Evolutionary conservation across 2,888 invertebrate species (phyloP).

Genomic region (Dromius quadrimaculatus): DNA sequence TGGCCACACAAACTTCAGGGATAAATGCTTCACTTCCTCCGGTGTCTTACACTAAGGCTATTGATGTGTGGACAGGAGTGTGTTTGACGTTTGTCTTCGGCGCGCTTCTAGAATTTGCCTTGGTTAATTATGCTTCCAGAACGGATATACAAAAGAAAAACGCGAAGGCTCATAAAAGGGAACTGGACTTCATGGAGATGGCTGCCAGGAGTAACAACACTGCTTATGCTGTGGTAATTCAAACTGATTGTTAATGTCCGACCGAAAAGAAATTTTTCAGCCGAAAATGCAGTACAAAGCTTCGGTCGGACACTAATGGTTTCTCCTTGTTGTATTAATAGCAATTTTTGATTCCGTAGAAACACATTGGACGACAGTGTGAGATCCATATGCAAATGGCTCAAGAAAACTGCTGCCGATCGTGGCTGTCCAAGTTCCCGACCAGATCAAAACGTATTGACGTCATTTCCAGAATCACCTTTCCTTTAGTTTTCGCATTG

Average conservation of each 20-base stretch:
- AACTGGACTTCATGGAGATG: constrained; percentile 22
- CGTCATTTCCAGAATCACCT: constrained; percentile 90
- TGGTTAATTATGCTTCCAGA: constrained; percentile 93
- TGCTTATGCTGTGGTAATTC: constrained; percentile 84
- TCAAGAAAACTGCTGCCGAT: constrained; percentile 84
- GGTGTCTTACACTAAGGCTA: constrained; percentile 94
- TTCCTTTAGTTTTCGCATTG: constrained; percentile 88
- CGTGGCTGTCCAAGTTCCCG: constrained; percentile 91
- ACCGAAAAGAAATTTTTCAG: too few species aligned
- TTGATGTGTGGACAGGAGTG: constrained; percentile 94
- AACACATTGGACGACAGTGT: constrained; percentile 69
- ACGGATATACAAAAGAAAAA: constrained; percentile 87
- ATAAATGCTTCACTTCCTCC: constrained; percentile 93
- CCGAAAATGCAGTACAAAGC: too few species aligned
- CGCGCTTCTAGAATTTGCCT: constrained; percentile 91
- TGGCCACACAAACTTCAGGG: constrained; percentile 93
- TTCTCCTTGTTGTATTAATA: not conserved
- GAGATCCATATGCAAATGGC: constrained; percentile 85
- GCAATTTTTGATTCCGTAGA: constrained; percentile 66
- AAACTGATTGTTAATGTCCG: too few species aligned
- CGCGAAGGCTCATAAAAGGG: constrained; percentile 68
- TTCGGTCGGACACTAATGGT: too few species aligned
- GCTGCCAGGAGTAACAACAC: constrained; percentile 63
- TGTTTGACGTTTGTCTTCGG: constrained; percentile 91
- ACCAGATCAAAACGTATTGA: constrained; percentile 90